A percentile compares a stretch with the other conserved stretches of the same genome.
These are phyloP conservation scores for Eucidaris tribuloides DNA, from an alignment of 35 echinoderm and acorn worm species.

Conservation along the genomic window DNA sequence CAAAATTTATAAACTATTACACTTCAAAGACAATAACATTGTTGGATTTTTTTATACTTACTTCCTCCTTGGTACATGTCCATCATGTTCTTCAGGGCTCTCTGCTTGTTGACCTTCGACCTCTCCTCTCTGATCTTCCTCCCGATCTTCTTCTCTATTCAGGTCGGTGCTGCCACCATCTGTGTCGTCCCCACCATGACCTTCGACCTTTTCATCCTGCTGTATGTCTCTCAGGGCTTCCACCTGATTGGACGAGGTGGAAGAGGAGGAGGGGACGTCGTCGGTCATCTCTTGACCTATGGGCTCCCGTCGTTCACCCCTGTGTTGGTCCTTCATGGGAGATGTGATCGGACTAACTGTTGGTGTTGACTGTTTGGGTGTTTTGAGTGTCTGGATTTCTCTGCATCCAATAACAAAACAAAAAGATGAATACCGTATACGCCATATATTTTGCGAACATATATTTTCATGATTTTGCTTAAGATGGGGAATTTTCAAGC, in stretches of 20 bases:
- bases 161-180: constrained; percentile 2
- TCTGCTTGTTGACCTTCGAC: constrained; percentile 17
- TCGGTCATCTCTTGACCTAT: constrained; percentile 26
- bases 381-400: constrained; percentile 17
- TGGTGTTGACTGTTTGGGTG: constrained; percentile 54
- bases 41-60: no score
- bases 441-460: no score
- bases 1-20: no score
- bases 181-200: constrained; percentile 5
- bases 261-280: neutral
- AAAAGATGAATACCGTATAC: no score
- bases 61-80: constrained; percentile 24
- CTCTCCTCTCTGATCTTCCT: constrained; percentile 36
- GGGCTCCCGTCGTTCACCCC: constrained; percentile 26
- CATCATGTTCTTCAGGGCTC: neutral
- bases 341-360: constrained; percentile 56
- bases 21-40: no score
- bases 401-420: no score
- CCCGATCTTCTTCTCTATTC: neutral
- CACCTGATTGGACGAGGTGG: constrained; percentile 12
- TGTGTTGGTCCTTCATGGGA: constrained; percentile 30
- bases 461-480: no score
- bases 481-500: no score
- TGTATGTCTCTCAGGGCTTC: neutral
- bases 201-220: neutral